Base-by-base conservation (phyloP, 2,888 invertebrate species). In the Fissipunctia ypsillon region DNA sequence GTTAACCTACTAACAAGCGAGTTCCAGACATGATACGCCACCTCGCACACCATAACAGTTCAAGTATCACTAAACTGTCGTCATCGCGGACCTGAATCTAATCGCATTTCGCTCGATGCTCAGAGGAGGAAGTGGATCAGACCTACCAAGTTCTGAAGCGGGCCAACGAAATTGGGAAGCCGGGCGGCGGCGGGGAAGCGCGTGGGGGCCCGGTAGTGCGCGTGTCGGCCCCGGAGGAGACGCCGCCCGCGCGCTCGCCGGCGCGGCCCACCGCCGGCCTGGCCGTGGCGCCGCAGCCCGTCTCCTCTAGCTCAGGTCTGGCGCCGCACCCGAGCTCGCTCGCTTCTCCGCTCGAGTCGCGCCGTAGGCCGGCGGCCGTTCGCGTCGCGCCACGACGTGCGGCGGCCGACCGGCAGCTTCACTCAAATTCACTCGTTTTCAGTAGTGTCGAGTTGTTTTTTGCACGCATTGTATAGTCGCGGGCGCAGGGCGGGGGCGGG, bases 91-190 rank as follows among this genome's bases (percentile, higher is more conserved):
- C 85, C 89, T 91, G 89, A 90, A 88, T 91, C 90, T 95, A 94
- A 94, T 92, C 87, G 89, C 92, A 90, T 94, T 94, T 94, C 92
- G 91, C 92, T 94, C 94, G 94, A 91, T 95, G 94, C 95, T 95
- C 94, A 95, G 95, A 96, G 96, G 97, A 96, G 94, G 98, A 98
- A 97, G 97, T 98, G 97, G 99, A 99, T 97, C 98, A 98, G 96
- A 98, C 98, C 95, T 99, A 99, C 97, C 98, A 98, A 97, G 98
- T 99, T 94, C 97, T 99, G 97, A 99, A 99, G 97, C 98, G 99
- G 95, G 99, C 99, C 92, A 98, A 98, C 93, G 98, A 99, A 97
- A 98, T 98, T 92, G 97, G 97, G 90, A 97, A 97, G 94, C 95
- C 96, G 91, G 93, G 93, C 91, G 94, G 93, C 91, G 94, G 93